Base-by-base conservation (phyloP, 2,888 invertebrate genomes). In the Pinctada fucata region DNA sequence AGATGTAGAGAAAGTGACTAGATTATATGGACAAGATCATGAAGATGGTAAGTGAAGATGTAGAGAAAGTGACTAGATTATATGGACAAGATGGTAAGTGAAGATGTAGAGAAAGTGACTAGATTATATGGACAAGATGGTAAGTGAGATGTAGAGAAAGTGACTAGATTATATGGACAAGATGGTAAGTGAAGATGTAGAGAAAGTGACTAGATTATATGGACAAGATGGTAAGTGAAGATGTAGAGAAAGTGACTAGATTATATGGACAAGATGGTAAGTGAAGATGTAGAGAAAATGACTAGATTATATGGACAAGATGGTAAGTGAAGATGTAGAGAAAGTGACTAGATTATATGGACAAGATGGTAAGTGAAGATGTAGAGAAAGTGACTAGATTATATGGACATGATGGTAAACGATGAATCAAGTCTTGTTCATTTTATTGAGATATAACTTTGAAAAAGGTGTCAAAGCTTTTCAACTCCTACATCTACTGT, bases 251-350 rank as follows among this genome's bases (percentile, higher is more conserved):
- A 31, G 31, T 31, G 31, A 31, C 31, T 31, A n/a, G n/a, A n/a
- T n/a, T n/a, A n/a, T n/a, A n/a, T n/a, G n/a, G n/a, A n/a, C n/a
- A n/a, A n/a, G n/a, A n/a, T n/a, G n/a, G n/a, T n/a, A n/a, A 98
- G 98, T 91, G 98, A 99, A 93, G 99, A 99, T 92, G 97, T 99
- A 16, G 97, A 96, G 78, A 99, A 99, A 94, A 97, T 99, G 13
- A 98, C 99, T 90, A 91, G 95, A 52, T 91, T 95, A n/a, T 95
- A 92, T 88, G 94, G 94, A 13, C 91, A 91, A 74, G 94, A 94
- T 88, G 95, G 94, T 91, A 87, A 84, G 84, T 79, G 16, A 45
- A 63, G 8, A 58, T 13, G 58, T 13, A 58, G 58, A 58, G 13
- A 58, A 13, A 58, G 58, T 13, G 13, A 10, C 6, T 58, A 58